phyloP scores from a whole-genome alignment of 2,113 vertebrate genomes.

The Pelvicachromis taeniatus region DNA sequence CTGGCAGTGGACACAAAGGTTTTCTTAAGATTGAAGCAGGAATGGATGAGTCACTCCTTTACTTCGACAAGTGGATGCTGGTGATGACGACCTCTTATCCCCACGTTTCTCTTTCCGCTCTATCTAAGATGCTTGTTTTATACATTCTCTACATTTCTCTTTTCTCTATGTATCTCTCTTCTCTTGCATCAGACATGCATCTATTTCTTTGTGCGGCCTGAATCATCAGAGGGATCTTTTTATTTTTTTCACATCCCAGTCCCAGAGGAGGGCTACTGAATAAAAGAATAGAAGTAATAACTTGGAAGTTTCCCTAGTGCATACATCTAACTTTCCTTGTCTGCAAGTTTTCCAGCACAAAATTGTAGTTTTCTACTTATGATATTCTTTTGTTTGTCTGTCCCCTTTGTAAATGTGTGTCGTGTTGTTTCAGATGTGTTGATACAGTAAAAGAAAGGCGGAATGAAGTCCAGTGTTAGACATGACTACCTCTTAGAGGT shows the following conservation, averaged over 20 bases:
- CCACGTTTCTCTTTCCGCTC: background rate
- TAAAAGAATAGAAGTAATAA: conserved; percentile 12
- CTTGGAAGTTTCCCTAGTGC: background rate
- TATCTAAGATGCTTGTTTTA: background rate
- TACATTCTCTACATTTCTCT: background rate
- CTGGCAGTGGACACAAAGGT: background rate
- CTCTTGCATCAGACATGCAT: background rate
- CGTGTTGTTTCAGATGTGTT: background rate
- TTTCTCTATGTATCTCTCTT: background rate
- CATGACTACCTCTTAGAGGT: conserved; percentile 84
- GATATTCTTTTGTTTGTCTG: background rate
- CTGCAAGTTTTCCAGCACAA: background rate
- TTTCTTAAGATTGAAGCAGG: background rate
- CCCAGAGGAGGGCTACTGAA: background rate
- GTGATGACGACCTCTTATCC: background rate
- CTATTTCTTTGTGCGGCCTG: background rate
- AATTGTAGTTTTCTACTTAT: background rate
- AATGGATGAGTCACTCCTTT: background rate
- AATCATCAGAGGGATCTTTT: background rate
- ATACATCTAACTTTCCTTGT: background rate
- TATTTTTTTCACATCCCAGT: background rate
- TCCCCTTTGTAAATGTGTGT: background rate
- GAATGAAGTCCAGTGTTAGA: background rate
- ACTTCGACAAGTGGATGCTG: background rate
- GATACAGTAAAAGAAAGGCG: background rate